Conservation (phyloP, 2,113 vertebrate species). For the Eptesicus fuscus region DNA sequence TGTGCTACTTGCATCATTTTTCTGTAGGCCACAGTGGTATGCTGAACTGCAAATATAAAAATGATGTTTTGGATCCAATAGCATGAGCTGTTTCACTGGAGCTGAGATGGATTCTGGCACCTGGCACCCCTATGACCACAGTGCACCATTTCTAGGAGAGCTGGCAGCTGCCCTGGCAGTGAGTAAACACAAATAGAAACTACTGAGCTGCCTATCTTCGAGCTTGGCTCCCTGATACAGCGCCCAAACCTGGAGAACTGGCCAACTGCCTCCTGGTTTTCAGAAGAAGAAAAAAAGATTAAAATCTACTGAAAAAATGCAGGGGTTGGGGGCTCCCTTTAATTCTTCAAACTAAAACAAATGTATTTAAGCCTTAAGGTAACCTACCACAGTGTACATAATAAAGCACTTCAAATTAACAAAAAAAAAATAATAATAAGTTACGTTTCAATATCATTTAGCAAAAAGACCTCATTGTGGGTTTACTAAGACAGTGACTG, state of each 20-base stretch:
- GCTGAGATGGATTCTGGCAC: not conserved
- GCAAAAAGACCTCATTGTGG: not conserved
- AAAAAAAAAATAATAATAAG: constrained; percentile 5
- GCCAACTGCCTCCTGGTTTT: not conserved
- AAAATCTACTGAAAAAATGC: not conserved
- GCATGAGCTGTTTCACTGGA: not conserved
- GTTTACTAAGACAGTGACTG: constrained; percentile 25
- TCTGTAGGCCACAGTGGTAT: not conserved
- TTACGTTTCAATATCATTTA: constrained; percentile 13
- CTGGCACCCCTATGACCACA: not conserved
- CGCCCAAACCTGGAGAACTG: not conserved
- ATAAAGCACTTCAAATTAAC: constrained; percentile 7
- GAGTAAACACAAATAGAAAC: not conserved
- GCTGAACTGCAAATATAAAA: not conserved
- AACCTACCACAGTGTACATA: not conserved
- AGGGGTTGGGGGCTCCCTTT: not conserved
- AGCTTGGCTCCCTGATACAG: not conserved
- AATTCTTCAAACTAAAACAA: constrained; percentile 38
- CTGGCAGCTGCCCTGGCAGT: not conserved
- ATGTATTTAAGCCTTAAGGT: not conserved
- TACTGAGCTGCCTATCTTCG: not conserved
- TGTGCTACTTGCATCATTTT: not conserved
- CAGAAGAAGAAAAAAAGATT: not conserved
- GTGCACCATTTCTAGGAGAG: not conserved
- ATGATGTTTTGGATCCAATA: not conserved